A percentile compares a stretch with the other conserved stretches of the same genome.
Conservation (phyloP, 2,888 invertebrate species). For the Chrysolina haemoptera region DNA sequence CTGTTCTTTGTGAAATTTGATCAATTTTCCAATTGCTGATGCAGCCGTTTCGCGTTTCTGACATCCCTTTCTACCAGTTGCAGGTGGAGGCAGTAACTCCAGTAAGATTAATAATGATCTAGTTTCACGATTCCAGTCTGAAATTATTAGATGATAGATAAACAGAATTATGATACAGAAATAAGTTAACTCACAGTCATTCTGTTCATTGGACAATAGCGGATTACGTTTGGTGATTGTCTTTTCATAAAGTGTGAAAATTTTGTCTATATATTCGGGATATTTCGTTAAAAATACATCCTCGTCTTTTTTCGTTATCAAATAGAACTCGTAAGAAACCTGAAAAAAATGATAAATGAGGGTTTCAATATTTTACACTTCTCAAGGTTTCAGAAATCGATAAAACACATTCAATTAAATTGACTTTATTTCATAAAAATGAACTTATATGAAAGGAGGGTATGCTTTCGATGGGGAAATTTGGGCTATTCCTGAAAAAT, state of each 20-base stretch:
- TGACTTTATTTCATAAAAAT: no score
- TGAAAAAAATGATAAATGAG: no score
- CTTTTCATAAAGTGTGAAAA: slow-evolving; percentile 11
- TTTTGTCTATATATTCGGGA: slow-evolving; percentile 2
- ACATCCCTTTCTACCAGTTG: background rate
- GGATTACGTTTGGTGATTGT: slow-evolving; percentile 4
- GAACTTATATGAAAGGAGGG: no score
- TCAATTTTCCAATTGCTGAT: background rate
- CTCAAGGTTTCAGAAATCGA: no score
- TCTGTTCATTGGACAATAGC: background rate
- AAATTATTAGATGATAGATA: background rate
- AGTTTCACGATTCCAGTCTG: slow-evolving; percentile 2
- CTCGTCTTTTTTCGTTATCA: slow-evolving; percentile 2
- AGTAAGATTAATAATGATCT: background rate
- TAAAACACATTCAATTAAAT: no score
- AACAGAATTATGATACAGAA: no score
- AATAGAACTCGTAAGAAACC: background rate
- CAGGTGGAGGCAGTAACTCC: background rate
- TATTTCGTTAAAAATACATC: slow-evolving; percentile 4
- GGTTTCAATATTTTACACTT: no score
- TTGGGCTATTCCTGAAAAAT: no score
- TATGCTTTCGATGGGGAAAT: no score
- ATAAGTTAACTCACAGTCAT: no score
- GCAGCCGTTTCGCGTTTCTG: slow-evolving; percentile 11
- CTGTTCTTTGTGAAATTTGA: background rate